phyloP scores from a whole-genome alignment of 30 jellyfish, hydroid and myxozoan species.

The Catostylus mosaicus region DNA sequence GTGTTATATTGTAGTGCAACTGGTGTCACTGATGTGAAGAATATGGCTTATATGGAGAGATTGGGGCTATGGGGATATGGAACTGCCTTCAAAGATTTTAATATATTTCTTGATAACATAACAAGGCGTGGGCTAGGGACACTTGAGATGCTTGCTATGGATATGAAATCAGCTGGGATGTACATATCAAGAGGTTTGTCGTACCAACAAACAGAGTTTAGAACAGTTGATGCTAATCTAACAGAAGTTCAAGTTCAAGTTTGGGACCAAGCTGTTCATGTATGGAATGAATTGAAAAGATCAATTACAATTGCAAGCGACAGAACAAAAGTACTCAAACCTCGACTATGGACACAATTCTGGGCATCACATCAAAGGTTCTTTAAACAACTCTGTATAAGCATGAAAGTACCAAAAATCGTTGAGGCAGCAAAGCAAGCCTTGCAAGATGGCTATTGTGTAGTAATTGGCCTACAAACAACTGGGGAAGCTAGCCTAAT shows the following conservation, averaged over 20 bases:
- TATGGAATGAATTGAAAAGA: conserved; percentile 92
- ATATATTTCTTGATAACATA: conserved; percentile 69
- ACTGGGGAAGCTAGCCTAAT: conserved; percentile 98
- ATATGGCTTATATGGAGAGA: conserved; percentile 97
- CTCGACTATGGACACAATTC: conserved; percentile 84
- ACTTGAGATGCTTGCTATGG: conserved; percentile 97
- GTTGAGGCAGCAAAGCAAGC: conserved; percentile 85
- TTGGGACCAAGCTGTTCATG: conserved; percentile 86
- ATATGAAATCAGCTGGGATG: conserved; percentile 98
- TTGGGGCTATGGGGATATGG: conserved; percentile 97
- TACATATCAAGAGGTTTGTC: conserved; percentile 95
- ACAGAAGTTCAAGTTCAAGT: conserved; percentile 79
- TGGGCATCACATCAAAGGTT: conserved; percentile 98
- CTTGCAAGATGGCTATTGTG: conserved; percentile 73
- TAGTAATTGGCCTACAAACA: conserved; percentile 97
- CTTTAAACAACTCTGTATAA: conserved; percentile 93
- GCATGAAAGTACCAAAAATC: conserved; percentile 91
- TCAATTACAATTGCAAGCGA: conserved; percentile 71
- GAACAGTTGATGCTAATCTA: conserved; percentile 70
- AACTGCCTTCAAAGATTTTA: conserved; percentile 85
- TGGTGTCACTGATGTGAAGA: conserved; percentile 94
- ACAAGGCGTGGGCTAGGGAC: conserved; percentile 96
- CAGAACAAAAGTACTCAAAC: conserved; percentile 58
- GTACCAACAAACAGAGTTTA: conserved; percentile 92
- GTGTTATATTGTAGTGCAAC: conserved; percentile 97